Percentiles rank a stretch among this genome's conserved stretches.
phyloP scores from a whole-genome alignment of 2,113 vertebrate species.

The Antigone vipio region DNA sequence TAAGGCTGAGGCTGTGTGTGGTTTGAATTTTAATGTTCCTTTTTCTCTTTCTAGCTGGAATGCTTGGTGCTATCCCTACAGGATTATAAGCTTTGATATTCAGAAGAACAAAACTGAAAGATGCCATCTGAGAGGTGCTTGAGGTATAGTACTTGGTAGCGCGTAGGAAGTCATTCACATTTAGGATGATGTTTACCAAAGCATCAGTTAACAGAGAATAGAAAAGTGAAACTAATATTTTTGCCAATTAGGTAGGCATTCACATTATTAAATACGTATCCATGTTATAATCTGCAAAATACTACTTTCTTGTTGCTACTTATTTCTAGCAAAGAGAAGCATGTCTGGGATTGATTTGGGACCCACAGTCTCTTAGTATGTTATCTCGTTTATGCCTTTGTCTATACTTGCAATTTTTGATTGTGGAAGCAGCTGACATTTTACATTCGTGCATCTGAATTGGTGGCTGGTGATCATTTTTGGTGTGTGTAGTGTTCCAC shows the following conservation, averaged over 20 bases:
- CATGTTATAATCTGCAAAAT: background rate
- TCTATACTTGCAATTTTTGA: background rate
- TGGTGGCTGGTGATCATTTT: background rate
- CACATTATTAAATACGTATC: background rate
- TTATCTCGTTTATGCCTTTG: background rate
- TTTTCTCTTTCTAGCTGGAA: constrained; percentile 68
- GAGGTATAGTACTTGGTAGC: constrained; percentile 75
- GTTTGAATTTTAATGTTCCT: constrained; percentile 29
- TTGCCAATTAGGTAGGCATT: background rate
- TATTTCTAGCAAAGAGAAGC: background rate
- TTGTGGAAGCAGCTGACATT: background rate
- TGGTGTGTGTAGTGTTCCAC: background rate
- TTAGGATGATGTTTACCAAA: constrained; percentile 3
- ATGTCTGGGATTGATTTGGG: background rate
- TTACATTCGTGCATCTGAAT: background rate
- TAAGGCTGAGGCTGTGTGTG: background rate
- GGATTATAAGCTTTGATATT: constrained; percentile 55
- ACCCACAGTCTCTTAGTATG: background rate
- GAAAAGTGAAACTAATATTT: background rate
- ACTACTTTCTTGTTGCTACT: background rate
- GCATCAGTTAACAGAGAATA: background rate
- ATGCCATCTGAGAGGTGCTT: constrained; percentile 92
- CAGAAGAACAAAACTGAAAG: constrained; percentile 71
- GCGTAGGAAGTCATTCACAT: background rate
- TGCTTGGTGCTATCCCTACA: constrained; percentile 32